Percentiles rank a stretch among this genome's conserved stretches.
Evolutionary conservation across 2,797 vertebrate genomes (phyloP).

Genomic region (Alcedo atthis): DNA sequence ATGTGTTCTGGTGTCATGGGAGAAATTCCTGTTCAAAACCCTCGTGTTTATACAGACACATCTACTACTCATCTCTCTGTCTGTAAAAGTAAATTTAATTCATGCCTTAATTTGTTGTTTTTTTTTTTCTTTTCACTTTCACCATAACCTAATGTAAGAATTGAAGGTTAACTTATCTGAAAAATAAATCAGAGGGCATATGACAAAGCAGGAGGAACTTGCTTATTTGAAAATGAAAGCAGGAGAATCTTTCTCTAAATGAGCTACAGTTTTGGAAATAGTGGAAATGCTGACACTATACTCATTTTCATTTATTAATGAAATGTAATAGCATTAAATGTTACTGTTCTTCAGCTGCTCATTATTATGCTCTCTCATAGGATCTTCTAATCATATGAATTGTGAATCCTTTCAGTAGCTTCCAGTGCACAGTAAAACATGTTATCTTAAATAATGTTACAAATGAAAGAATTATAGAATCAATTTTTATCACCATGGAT

Average conservation of each 20-base stretch:
- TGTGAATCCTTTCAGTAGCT: neutral
- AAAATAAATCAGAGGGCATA: neutral
- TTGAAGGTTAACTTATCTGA: neutral
- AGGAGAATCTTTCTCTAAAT: neutral
- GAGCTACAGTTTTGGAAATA: neutral
- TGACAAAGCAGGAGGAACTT: neutral
- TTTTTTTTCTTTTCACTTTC: neutral
- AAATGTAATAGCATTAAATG: neutral
- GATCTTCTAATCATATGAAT: neutral
- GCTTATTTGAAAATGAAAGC: neutral
- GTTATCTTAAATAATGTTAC: neutral
- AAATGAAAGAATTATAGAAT: conserved; percentile 10
- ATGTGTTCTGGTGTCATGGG: neutral
- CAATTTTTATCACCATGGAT: neutral
- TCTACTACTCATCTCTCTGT: neutral
- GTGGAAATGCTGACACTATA: neutral
- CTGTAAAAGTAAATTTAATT: neutral
- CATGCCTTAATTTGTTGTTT: neutral
- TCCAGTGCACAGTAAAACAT: neutral
- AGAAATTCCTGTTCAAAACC: neutral
- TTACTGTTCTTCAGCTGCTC: neutral
- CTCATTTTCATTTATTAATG: neutral
- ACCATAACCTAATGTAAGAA: neutral
- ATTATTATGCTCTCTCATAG: neutral
- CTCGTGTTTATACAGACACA: neutral